Evolutionary conservation across 1,140 invertebrate species (phyloP).

Genomic region (Potamilus streckersoni): DNA sequence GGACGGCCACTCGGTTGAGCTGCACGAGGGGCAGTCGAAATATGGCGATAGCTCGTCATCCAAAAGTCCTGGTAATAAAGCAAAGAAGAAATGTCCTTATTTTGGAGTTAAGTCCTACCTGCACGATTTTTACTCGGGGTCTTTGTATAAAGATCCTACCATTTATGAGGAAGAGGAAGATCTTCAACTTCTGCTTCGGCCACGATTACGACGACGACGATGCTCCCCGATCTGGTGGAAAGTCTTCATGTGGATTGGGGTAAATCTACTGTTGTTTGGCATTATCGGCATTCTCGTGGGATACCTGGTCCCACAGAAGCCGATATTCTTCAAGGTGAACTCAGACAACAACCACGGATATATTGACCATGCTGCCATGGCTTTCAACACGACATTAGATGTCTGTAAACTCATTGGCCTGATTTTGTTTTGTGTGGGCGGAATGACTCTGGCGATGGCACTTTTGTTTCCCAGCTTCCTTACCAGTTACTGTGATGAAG

Average conservation of each 20-base stretch:
- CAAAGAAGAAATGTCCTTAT: conserved; percentile 32
- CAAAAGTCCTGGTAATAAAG: conserved; percentile 46
- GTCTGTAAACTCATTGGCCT: conserved; percentile 71
- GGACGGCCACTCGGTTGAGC: not conserved
- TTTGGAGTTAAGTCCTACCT: conserved; percentile 71
- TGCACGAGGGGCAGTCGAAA: conserved; percentile 11
- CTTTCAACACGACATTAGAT: conserved; percentile 71
- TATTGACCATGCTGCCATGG: conserved; percentile 68
- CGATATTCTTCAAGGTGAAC: conserved; percentile 67
- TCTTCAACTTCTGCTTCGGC: conserved; percentile 66
- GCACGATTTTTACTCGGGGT: conserved; percentile 70
- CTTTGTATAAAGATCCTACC: conserved; percentile 27
- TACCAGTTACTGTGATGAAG: conserved; percentile 67
- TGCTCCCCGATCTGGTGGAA: conserved; percentile 69
- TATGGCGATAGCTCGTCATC: conserved; percentile 35
- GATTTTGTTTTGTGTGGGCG: conserved; percentile 71
- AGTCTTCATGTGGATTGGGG: conserved; percentile 68
- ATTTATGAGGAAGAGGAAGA: conserved; percentile 68
- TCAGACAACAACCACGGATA: conserved; percentile 66
- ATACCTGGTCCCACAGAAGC: conserved; percentile 69
- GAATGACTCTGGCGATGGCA: conserved; percentile 68
- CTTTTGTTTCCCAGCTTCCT: conserved; percentile 70
- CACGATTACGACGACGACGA: conserved; percentile 51
- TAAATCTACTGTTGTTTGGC: conserved; percentile 69
- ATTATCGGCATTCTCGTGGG: conserved; percentile 70